These are phyloP conservation scores for Hybognathus amarus DNA, from an alignment of 2,797 vertebrate genomes.

Conservation along the genomic window DNA sequence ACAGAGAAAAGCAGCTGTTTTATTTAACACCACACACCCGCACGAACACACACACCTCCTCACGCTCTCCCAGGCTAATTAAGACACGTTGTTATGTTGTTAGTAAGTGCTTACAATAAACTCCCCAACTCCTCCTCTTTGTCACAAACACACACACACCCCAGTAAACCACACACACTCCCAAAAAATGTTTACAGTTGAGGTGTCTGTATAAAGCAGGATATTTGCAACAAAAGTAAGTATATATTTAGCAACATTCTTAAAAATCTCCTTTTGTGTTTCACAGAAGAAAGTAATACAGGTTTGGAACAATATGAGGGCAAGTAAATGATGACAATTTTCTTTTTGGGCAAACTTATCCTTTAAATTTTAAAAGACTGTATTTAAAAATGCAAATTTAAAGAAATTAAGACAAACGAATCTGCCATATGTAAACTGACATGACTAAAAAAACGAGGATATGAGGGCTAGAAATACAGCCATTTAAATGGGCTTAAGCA, in stretches of 20 bases:
- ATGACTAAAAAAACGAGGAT: not conserved
- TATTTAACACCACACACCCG: not conserved
- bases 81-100: conserved; percentile 46
- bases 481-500: not conserved
- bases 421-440: not conserved
- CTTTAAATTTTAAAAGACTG: not conserved
- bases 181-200: not conserved
- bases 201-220: not conserved
- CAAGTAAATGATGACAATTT: not conserved
- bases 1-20: conserved; percentile 42
- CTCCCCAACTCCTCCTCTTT: not conserved
- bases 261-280: not conserved
- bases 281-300: not conserved
- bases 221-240: not conserved
- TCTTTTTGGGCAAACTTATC: not conserved
- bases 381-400: conserved; percentile 6
- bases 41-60: conserved; percentile 2
- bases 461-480: not conserved
- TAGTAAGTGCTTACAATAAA: conserved; percentile 51
- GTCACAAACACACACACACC: not conserved
- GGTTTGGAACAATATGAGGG: not conserved
- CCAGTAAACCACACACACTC: not conserved
- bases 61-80: conserved; percentile 35
- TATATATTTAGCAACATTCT: not conserved
- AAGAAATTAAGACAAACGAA: not conserved